A percentile compares a stretch with the other conserved stretches of the same genome.
Evolutionary conservation across 2,888 invertebrate species (phyloP).

Genomic region (Dasysyrphus albostriatus): DNA sequence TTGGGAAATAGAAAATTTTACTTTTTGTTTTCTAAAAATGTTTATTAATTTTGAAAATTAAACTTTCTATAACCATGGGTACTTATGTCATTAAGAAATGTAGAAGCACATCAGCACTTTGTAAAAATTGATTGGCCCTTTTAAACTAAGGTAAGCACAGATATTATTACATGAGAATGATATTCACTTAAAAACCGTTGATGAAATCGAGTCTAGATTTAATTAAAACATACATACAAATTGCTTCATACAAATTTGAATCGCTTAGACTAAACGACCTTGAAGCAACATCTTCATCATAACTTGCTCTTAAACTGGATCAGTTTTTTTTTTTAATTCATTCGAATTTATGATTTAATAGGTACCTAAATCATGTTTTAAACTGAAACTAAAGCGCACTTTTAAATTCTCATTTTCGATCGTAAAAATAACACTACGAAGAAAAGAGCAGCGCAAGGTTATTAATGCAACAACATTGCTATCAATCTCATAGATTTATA

Average conservation of each 20-base stretch:
- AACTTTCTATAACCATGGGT: no score
- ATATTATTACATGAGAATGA: no score
- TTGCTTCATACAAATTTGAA: neutral
- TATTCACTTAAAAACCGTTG: no score
- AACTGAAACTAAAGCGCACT: neutral
- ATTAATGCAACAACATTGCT: neutral
- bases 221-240: neutral
- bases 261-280: neutral
- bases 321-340: neutral
- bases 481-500: neutral
- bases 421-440: neutral
- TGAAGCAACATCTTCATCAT: neutral
- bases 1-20: no score
- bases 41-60: no score
- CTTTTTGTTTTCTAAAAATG: no score
- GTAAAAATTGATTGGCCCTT: no score
- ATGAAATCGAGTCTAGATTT: no score
- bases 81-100: no score
- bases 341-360: neutral
- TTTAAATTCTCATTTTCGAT: neutral
- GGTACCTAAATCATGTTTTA: neutral
- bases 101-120: no score
- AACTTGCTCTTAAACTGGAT: slow-evolving; percentile 5
- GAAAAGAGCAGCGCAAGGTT: neutral
- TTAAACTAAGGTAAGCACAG: no score